A percentile compares a stretch with the other conserved stretches of the same genome.
Evolutionary conservation across 2,797 vertebrate genomes (phyloP).

Genomic region (Enteromius mattozi): DNA sequence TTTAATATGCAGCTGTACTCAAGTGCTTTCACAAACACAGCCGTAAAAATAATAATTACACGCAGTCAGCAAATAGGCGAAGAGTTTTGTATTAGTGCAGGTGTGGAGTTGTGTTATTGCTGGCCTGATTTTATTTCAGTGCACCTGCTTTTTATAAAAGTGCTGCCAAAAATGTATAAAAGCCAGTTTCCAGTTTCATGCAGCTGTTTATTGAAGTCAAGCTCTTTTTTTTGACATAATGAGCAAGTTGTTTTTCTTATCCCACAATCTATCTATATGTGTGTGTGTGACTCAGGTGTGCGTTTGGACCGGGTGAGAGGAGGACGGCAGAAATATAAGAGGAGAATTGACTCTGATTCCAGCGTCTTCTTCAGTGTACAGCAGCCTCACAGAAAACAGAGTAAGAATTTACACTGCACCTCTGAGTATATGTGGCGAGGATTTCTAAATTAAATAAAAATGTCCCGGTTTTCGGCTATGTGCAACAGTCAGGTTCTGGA

Average conservation of each 20-base stretch:
- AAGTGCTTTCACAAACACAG: constrained; percentile 9
- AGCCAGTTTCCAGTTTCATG: not conserved
- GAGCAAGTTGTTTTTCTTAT: not conserved
- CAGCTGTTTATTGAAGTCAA: not conserved
- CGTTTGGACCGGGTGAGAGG: constrained; percentile 96
- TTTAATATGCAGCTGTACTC: not conserved
- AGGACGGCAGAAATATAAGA: constrained; percentile 97
- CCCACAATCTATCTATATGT: not conserved
- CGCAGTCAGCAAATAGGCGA: constrained; percentile 24
- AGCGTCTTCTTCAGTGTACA: constrained; percentile 92
- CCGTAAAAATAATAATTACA: not conserved
- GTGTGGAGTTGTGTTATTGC: constrained; percentile 23
- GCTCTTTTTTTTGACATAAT: not conserved
- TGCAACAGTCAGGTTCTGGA: not conserved
- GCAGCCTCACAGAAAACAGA: constrained; percentile 90
- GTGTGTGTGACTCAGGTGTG: constrained; percentile 81
- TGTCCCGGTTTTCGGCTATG: not conserved
- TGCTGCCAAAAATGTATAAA: constrained; percentile 47
- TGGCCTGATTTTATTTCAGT: constrained; percentile 35
- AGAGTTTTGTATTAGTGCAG: constrained; percentile 17
- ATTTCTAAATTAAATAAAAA: not conserved
- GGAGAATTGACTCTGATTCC: constrained; percentile 93
- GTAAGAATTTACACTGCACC: constrained; percentile 66
- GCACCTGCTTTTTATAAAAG: constrained; percentile 49
- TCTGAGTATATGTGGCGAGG: not conserved